Evolutionary conservation across 2,113 vertebrate genomes (phyloP).

Genomic region (Leiothrix lutea): DNA sequence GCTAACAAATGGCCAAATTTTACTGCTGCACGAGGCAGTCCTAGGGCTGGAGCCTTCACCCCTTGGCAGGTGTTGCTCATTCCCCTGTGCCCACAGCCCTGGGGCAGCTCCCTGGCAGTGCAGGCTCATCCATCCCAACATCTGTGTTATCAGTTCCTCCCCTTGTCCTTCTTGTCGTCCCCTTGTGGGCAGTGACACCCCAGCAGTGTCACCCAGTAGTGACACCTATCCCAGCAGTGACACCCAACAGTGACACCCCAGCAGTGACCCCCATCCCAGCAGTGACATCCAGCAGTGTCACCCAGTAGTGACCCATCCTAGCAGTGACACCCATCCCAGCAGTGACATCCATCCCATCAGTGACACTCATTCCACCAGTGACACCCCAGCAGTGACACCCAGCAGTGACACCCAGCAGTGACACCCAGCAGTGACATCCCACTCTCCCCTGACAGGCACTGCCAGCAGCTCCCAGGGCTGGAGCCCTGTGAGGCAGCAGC

Average conservation of each 20-base stretch:
- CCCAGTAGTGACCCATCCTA: no score
- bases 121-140: background rate
- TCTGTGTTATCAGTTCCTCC: accelerated
- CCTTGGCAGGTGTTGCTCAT: accelerated
- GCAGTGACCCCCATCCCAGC: no score
- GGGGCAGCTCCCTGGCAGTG: background rate
- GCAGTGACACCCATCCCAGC: no score
- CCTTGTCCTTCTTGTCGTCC: accelerated
- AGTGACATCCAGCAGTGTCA: no score
- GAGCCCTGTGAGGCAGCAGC: background rate
- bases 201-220: background rate
- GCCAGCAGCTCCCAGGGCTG: background rate
- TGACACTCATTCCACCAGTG: no score
- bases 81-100: accelerated
- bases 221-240: background rate
- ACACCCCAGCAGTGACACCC: background rate
- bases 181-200: accelerated
- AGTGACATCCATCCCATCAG: no score
- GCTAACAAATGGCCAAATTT: background rate
- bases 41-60: background rate
- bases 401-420: no score
- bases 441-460: accelerated
- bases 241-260: background rate
- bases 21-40: no score
- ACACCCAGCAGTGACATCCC: background rate